phyloP scores from a whole-genome alignment of 1,140 invertebrate genomes.

The Lithobius niger region DNA sequence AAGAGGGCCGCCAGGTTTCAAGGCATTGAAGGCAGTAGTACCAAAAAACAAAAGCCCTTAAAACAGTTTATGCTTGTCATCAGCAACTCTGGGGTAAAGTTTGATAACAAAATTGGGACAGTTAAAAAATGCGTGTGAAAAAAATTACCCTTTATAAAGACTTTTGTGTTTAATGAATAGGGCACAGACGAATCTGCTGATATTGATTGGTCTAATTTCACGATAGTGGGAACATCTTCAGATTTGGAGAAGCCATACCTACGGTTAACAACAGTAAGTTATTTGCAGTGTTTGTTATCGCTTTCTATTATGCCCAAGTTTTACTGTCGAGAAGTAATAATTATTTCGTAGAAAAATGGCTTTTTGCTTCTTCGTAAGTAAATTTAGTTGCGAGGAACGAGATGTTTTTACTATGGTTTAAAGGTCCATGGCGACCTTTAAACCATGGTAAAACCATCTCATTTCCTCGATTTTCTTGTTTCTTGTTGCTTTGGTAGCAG shows the following conservation, averaged over 20 bases:
- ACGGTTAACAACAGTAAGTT: constrained; percentile 65
- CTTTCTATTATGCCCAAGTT: background rate
- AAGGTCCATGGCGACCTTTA: too few species aligned
- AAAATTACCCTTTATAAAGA: too few species aligned
- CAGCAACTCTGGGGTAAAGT: constrained; percentile 14
- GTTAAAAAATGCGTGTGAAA: too few species aligned
- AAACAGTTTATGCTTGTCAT: constrained; percentile 15
- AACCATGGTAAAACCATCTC: too few species aligned
- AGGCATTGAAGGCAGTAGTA: constrained; percentile 23
- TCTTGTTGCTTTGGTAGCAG: too few species aligned
- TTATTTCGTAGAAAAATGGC: too few species aligned
- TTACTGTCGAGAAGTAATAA: too few species aligned
- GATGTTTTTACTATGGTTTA: constrained; percentile 4
- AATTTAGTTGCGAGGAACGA: background rate
- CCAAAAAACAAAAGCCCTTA: constrained; percentile 17
- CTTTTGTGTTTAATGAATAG: too few species aligned
- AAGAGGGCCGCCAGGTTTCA: constrained; percentile 67
- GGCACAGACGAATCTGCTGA: too few species aligned
- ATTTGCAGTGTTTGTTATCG: background rate
- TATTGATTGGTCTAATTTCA: constrained; percentile 65
- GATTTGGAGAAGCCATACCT: constrained; percentile 91
- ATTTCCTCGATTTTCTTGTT: too few species aligned
- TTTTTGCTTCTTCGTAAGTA: too few species aligned
- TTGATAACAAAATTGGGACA: too few species aligned
- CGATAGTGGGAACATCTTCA: constrained; percentile 83